A percentile compares a stretch with the other conserved stretches of the same genome.
Conservation (phyloP, 2,888 invertebrate genomes). For the Ormyrus rosae region DNA sequence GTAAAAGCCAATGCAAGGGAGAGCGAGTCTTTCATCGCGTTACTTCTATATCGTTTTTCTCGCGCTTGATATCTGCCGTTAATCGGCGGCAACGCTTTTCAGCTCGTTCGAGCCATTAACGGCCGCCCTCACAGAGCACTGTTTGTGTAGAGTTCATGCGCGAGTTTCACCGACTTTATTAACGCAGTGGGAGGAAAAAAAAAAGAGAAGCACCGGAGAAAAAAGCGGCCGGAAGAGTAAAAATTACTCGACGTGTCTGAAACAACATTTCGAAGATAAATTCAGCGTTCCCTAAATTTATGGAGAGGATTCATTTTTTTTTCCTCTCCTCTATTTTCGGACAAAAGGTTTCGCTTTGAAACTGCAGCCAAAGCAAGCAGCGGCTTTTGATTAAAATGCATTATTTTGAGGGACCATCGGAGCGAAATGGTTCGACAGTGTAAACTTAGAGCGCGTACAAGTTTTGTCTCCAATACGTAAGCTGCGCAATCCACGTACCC, state of each 20-base stretch:
- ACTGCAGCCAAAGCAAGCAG: no score
- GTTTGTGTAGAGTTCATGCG: constrained; percentile 28
- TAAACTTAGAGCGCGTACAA: no score
- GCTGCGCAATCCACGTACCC: no score
- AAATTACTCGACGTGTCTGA: constrained; percentile 15
- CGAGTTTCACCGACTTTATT: constrained; percentile 31
- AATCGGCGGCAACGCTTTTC: constrained; percentile 17
- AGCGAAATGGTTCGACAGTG: no score
- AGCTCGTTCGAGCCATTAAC: constrained; percentile 11
- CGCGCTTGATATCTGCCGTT: not conserved
- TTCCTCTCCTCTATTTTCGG: not conserved
- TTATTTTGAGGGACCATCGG: no score
- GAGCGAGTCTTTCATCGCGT: constrained; percentile 30
- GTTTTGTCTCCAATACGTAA: no score
- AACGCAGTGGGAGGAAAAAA: not conserved
- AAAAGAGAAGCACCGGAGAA: not conserved
- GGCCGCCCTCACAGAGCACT: not conserved
- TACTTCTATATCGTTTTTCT: constrained; percentile 7
- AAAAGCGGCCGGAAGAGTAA: not conserved
- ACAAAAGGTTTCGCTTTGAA: no score
- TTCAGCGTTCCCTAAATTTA: constrained; percentile 22
- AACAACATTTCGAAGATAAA: constrained; percentile 23
- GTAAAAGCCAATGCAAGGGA: constrained; percentile 29
- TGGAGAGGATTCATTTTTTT: not conserved
- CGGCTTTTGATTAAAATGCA: no score